Evolutionary conservation across 2,113 vertebrate genomes (phyloP).

Genomic region (Bos javanicus): DNA sequence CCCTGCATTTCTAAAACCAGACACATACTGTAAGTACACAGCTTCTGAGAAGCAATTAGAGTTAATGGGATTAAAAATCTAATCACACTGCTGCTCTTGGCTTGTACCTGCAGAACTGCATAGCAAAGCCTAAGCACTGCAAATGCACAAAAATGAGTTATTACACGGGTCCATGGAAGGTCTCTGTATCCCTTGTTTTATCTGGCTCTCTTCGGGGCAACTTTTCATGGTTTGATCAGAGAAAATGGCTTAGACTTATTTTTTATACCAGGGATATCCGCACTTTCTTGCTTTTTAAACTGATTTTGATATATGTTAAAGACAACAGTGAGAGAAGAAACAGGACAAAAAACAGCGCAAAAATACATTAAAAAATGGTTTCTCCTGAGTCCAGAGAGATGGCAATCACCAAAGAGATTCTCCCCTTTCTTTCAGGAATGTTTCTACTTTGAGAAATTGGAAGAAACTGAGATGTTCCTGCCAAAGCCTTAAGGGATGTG

Average conservation of each 20-base stretch:
- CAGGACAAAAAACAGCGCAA: not conserved
- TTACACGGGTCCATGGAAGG: not conserved
- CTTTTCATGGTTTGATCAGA: conserved; percentile 33
- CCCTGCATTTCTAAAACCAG: conserved; percentile 37
- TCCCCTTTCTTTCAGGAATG: not conserved
- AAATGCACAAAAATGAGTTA: conserved; percentile 60
- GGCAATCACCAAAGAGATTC: not conserved
- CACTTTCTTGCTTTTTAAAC: conserved; percentile 37
- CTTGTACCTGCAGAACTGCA: conserved; percentile 30
- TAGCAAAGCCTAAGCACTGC: not conserved
- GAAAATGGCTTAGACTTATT: conserved; percentile 45
- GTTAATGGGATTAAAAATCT: conserved; percentile 69
- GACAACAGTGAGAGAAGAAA: not conserved
- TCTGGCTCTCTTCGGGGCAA: not conserved
- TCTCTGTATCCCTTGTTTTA: conserved; percentile 24
- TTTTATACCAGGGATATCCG: conserved; percentile 6
- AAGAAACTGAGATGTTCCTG: not conserved
- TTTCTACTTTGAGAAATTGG: not conserved
- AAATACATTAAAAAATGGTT: not conserved
- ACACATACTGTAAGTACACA: conserved; percentile 56
- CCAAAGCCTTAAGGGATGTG: not conserved
- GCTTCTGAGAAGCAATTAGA: conserved; percentile 70
- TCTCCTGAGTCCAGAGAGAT: not conserved
- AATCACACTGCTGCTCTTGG: conserved; percentile 59
- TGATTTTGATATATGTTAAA: conserved; percentile 40